Conservation (phyloP, 1,140 invertebrate genomes). For the Drosophila ambigua region DNA sequence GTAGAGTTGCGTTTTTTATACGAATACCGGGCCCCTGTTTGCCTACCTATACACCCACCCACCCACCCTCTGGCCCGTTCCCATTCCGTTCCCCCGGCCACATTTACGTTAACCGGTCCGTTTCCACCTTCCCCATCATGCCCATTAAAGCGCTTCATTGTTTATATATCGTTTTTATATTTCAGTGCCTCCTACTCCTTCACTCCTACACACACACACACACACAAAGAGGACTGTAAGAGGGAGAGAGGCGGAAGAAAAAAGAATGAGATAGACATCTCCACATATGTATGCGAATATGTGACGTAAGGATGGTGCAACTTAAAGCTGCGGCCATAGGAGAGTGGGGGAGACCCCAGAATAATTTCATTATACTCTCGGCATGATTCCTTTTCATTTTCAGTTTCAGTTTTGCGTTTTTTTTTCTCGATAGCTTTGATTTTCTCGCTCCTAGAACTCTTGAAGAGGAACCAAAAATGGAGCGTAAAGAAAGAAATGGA, state of each 20-base stretch:
- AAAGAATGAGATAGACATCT: slow-evolving; percentile 9
- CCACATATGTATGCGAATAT: neutral
- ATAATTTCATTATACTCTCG: slow-evolving; percentile 33
- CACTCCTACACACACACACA: neutral
- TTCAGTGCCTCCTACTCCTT: slow-evolving; percentile 20
- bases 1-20: too few relatives aligned
- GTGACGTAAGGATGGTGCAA: too few relatives aligned
- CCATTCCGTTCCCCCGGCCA: too few relatives aligned
- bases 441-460: too few relatives aligned
- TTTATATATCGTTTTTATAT: slow-evolving; percentile 73
- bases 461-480: too few relatives aligned
- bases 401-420: neutral
- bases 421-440: slow-evolving; percentile 25
- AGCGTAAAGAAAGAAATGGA: too few relatives aligned
- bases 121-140: slow-evolving; percentile 17
- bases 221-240: too few relatives aligned
- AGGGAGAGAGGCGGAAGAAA: neutral
- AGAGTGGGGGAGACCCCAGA: neutral
- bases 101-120: too few relatives aligned
- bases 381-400: slow-evolving; percentile 2
- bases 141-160: slow-evolving; percentile 68
- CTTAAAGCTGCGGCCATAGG: neutral
- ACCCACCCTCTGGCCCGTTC: too few relatives aligned
- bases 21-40: too few relatives aligned
- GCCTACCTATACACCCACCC: too few relatives aligned